Evolutionary conservation across 2,888 invertebrate genomes (phyloP).

Genomic region (Rotaria macrura): DNA sequence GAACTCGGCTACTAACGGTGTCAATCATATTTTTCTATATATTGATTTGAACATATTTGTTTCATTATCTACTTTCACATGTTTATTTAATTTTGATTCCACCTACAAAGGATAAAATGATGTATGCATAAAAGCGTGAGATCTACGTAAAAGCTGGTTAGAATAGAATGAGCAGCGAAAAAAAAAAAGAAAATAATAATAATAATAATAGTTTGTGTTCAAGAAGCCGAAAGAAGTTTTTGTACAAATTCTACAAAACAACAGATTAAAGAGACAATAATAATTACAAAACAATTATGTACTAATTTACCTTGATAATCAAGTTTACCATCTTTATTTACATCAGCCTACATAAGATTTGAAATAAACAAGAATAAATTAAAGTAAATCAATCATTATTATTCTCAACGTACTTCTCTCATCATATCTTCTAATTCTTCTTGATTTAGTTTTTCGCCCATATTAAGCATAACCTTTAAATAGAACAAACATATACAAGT

Average conservation of each 20-base stretch:
- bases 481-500: too few species aligned
- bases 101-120: not conserved
- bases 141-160: not conserved
- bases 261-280: not conserved
- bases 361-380: not conserved
- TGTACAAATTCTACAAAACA: not conserved
- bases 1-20: too few species aligned
- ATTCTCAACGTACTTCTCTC: not conserved
- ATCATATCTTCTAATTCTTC: conserved; percentile 21
- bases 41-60: too few species aligned
- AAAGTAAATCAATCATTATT: too few species aligned
- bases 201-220: not conserved
- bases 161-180: not conserved
- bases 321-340: conserved; percentile 3
- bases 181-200: too few species aligned
- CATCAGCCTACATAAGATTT: not conserved
- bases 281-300: not conserved
- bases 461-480: not conserved
- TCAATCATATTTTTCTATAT: too few species aligned
- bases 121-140: not conserved
- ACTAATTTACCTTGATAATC: conserved; percentile 21
- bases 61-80: not conserved
- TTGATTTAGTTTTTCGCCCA: conserved; percentile 20
- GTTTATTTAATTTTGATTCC: not conserved
- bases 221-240: not conserved